Conservation (phyloP, 2,888 invertebrate species). For the Meandrusa payeni region DNA sequence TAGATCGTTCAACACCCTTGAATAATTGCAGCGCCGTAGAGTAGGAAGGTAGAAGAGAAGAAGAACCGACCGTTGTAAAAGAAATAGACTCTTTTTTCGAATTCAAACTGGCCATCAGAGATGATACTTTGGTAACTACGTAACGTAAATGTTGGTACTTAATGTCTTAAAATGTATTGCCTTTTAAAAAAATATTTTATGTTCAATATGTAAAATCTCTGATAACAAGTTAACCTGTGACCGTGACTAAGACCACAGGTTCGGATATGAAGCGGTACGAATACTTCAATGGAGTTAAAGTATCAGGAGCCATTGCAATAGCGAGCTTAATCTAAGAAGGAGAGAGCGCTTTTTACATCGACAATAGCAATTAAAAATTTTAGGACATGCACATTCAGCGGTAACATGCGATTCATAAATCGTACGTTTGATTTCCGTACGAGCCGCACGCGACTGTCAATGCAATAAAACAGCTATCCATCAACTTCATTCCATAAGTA, state of each 20-base stretch:
- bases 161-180: no score
- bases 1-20: no score
- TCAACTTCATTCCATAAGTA: no score
- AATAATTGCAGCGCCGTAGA: no score
- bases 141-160: no score
- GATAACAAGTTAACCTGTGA: constrained; percentile 5
- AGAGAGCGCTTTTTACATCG: neutral
- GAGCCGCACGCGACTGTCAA: neutral
- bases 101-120: no score
- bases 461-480: neutral
- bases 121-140: no score
- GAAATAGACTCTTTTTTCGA: no score
- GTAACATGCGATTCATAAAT: neutral
- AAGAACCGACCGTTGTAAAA: no score
- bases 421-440: constrained; percentile 7
- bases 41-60: no score
- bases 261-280: constrained; percentile 14
- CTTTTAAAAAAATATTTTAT: no score
- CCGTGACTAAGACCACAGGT: constrained; percentile 17
- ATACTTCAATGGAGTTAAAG: neutral
- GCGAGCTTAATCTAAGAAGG: neutral
- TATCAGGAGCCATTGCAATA: neutral
- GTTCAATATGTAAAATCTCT: no score
- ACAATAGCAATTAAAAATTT: neutral
- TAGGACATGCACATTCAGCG: constrained; percentile 4